Conservation (phyloP, 2,113 vertebrate species). For the Gallinago paraguaiae region DNA sequence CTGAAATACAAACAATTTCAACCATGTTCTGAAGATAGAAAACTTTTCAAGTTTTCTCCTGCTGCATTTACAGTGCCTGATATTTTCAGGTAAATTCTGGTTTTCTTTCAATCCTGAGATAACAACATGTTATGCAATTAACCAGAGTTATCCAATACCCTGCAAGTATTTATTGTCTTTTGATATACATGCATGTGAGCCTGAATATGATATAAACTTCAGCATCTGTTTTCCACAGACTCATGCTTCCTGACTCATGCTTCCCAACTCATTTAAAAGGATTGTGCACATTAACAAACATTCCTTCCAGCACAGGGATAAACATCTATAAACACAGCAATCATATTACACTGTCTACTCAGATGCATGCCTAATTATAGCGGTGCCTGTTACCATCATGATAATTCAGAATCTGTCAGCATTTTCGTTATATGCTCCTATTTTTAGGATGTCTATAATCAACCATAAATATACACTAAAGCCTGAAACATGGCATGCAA, state of each 20-base stretch:
- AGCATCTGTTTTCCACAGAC: slow-evolving; percentile 14
- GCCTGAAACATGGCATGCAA: not conserved
- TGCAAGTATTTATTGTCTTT: not conserved
- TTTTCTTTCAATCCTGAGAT: not conserved
- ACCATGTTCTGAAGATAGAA: not conserved
- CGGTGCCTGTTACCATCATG: not conserved
- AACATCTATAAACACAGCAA: not conserved
- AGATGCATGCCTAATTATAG: slow-evolving; percentile 49
- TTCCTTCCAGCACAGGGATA: slow-evolving; percentile 14
- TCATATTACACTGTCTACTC: slow-evolving; percentile 20
- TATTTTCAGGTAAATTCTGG: not conserved
- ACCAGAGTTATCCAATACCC: slow-evolving; percentile 20
- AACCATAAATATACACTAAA: not conserved
- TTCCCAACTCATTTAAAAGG: slow-evolving; percentile 23
- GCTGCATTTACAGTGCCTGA: not conserved
- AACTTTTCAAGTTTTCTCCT: not conserved
- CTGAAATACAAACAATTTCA: not conserved
- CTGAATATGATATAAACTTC: slow-evolving; percentile 21
- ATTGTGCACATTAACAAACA: slow-evolving; percentile 23
- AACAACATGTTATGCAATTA: not conserved
- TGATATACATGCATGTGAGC: not conserved
- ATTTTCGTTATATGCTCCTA: slow-evolving; percentile 25
- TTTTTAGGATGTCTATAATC: slow-evolving; percentile 29
- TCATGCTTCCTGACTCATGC: not conserved
- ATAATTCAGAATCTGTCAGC: not conserved